A percentile compares a stretch with the other conserved stretches of the same genome.
Evolutionary conservation across 2,888 invertebrate species (phyloP).

Genomic region (Halictus ligatus): DNA sequence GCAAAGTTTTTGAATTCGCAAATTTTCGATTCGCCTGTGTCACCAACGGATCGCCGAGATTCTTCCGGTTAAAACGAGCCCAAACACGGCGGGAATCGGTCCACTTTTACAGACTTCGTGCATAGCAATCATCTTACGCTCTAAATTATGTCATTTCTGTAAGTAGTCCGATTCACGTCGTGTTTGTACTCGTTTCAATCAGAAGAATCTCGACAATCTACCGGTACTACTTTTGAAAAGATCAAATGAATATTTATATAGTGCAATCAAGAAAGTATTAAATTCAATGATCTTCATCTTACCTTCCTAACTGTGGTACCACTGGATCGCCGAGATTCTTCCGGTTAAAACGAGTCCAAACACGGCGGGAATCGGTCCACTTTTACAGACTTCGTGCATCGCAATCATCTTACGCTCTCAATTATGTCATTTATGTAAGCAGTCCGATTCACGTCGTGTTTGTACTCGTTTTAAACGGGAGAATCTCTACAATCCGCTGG

Average conservation of each 20-base stretch:
- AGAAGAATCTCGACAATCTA: not conserved
- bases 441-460: not conserved
- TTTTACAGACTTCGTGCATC: not conserved
- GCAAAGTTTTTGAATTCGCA: not conserved
- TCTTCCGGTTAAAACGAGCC: not conserved
- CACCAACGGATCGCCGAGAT: not conserved
- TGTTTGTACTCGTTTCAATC: not conserved
- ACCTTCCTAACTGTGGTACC: no score
- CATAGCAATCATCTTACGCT: not conserved
- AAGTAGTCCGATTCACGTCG: not conserved
- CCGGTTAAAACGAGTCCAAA: not conserved
- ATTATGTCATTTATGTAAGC: not conserved
- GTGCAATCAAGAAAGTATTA: no score
- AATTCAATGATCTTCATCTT: no score
- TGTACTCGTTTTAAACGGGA: not conserved
- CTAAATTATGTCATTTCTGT: not conserved
- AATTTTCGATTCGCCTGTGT: not conserved
- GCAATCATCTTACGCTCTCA: not conserved
- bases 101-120: not conserved
- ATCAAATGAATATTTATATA: no score
- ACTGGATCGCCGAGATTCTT: not conserved
- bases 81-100: not conserved
- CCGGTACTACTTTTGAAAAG: not conserved
- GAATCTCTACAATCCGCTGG: not conserved
- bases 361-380: not conserved